Evolutionary conservation across 1,140 invertebrate genomes (phyloP).

Genomic region (Caenorhabditis latens): DNA sequence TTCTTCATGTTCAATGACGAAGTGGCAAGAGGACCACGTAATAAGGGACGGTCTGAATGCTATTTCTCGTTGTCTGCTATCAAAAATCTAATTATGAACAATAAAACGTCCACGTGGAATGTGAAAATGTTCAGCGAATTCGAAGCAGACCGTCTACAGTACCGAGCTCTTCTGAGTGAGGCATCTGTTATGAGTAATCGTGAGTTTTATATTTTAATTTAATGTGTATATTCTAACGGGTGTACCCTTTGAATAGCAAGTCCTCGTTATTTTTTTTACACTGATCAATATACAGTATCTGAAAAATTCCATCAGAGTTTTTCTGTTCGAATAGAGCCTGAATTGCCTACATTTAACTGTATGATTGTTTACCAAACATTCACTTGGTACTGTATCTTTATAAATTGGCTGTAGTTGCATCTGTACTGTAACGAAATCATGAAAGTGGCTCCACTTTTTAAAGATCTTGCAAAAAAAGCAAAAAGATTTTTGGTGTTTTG

Average conservation of each 20-base stretch:
- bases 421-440: no score
- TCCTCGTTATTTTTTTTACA: not conserved
- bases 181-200: conserved; percentile 84
- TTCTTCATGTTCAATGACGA: conserved; percentile 84
- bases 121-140: conserved; percentile 83
- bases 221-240: not conserved
- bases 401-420: no score
- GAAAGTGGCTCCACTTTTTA: no score
- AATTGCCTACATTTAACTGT: no score
- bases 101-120: conserved; percentile 79
- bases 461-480: no score
- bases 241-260: not conserved
- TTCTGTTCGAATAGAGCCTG: no score
- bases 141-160: conserved; percentile 78
- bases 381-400: no score
- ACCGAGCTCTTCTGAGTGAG: conserved; percentile 82
- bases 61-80: conserved; percentile 84
- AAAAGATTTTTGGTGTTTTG: not conserved
- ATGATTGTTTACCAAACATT: no score
- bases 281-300: no score
- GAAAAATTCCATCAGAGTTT: no score
- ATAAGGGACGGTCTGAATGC: conserved; percentile 80
- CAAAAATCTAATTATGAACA: conserved; percentile 81
- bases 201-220: conserved; percentile 81
- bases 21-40: conserved; percentile 73